Conservation (phyloP, 2,888 invertebrate genomes). For the Myathropa florea region DNA sequence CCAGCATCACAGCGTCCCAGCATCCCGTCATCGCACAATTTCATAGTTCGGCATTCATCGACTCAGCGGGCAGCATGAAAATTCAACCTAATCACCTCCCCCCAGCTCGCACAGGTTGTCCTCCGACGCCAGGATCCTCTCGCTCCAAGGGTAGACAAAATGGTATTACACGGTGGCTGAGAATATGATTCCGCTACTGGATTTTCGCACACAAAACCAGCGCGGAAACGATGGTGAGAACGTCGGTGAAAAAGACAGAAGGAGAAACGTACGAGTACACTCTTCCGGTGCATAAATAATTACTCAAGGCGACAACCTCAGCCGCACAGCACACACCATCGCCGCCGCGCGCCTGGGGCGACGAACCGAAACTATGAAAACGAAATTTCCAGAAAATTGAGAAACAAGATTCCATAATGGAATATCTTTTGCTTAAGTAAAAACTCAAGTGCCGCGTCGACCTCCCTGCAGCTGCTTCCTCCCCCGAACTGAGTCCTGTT, state of each 20-base stretch:
- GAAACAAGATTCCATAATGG: slow-evolving; percentile 45
- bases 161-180: not conserved
- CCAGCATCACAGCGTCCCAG: not conserved
- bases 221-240: not conserved
- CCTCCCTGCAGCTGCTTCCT: not conserved
- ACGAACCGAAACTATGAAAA: slow-evolving; percentile 43
- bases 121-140: not conserved
- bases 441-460: slow-evolving; percentile 25
- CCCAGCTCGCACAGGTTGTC: not conserved
- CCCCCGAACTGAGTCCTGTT: not conserved
- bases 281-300: slow-evolving; percentile 57
- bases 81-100: too few species aligned
- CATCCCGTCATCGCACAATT: not conserved
- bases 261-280: not conserved
- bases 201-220: not conserved
- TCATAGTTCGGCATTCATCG: not conserved
- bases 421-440: slow-evolving; percentile 38
- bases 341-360: not conserved
- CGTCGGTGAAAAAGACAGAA: not conserved
- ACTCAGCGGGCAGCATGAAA: too few species aligned
- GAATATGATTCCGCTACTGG: slow-evolving; percentile 3
- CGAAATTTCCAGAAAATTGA: slow-evolving; percentile 56
- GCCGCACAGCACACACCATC: slow-evolving; percentile 9
- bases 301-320: slow-evolving; percentile 34
- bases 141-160: slow-evolving; percentile 1